A percentile compares a stretch with the other conserved stretches of the same genome.
Evolutionary conservation across 2,797 vertebrate genomes (phyloP).

Genomic region (Falco columbarius): DNA sequence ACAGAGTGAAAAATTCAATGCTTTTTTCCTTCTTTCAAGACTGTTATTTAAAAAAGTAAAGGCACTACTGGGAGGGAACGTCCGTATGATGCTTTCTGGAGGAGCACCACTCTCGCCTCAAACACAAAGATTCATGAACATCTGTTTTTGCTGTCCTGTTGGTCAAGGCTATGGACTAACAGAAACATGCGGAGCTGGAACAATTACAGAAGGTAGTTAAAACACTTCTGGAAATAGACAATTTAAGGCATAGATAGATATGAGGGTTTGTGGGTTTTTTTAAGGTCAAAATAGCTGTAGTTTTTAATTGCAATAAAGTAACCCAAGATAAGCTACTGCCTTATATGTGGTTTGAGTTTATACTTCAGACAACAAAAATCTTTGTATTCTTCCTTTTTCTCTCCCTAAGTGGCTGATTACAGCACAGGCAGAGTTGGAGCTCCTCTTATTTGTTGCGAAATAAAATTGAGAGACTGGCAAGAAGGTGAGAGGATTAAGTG

Average conservation of each 20-base stretch:
- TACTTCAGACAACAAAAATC: not conserved
- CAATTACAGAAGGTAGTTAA: constrained; percentile 91
- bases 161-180: constrained; percentile 97
- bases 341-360: not conserved
- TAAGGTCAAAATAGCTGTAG: not conserved
- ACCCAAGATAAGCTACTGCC: not conserved
- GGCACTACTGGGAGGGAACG: constrained; percentile 89
- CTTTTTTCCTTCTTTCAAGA: constrained; percentile 67
- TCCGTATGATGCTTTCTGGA: constrained; percentile 96
- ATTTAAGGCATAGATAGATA: not conserved
- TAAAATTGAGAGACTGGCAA: constrained; percentile 91
- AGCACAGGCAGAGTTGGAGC: constrained; percentile 97
- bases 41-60: constrained; percentile 93
- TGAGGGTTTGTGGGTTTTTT: not conserved
- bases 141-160: constrained; percentile 97
- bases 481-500: constrained; percentile 83
- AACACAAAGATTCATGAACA: constrained; percentile 97
- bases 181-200: constrained; percentile 95
- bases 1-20: not conserved
- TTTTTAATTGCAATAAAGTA: not conserved
- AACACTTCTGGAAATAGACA: not conserved
- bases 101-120: constrained; percentile 92
- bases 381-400: not conserved
- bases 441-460: constrained; percentile 94
- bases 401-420: constrained; percentile 80